Percentiles rank a stretch among this genome's conserved stretches.
Conservation (phyloP, 2,888 invertebrate species). For the Calliphora vomitoria region DNA sequence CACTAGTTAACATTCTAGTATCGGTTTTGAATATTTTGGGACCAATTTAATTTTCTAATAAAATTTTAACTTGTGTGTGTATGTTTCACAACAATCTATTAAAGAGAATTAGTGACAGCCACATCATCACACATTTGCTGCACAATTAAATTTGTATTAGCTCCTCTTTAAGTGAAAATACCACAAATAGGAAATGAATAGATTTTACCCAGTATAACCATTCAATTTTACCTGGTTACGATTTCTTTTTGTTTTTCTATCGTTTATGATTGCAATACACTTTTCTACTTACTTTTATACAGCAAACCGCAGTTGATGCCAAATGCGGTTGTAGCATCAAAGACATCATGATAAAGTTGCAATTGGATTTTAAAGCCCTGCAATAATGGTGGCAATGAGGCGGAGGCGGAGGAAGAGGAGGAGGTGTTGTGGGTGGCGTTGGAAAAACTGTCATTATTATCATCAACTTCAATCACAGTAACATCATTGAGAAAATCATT, state of each 20-base stretch:
- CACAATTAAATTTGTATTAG: too few species aligned
- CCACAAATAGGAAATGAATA: conserved; percentile 27
- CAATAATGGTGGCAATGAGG: conserved; percentile 34
- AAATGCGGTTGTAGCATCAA: conserved; percentile 76
- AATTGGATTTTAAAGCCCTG: conserved; percentile 75
- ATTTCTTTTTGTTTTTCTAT: not conserved
- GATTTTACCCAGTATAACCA: not conserved
- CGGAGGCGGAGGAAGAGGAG: conserved; percentile 17
- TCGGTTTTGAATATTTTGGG: too few species aligned
- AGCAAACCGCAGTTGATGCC: conserved; percentile 79
- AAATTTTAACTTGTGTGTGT: too few species aligned
- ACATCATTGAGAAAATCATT: conserved; percentile 77
- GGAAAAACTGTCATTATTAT: conserved; percentile 50
- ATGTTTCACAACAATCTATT: too few species aligned
- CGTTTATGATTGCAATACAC: not conserved
- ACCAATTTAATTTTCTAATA: too few species aligned
- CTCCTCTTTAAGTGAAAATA: not conserved
- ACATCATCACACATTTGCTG: too few species aligned
- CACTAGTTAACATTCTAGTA: too few species aligned
- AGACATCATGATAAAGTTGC: conserved; percentile 79
- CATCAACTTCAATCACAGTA: conserved; percentile 74
- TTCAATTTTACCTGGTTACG: not conserved
- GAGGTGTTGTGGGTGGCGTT: conserved; percentile 37
- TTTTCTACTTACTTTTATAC: conserved; percentile 80
- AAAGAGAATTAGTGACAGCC: too few species aligned